These are phyloP conservation scores for Zosterops japonicus DNA, from an alignment of 2,113 vertebrate species.

Conservation along the genomic window DNA sequence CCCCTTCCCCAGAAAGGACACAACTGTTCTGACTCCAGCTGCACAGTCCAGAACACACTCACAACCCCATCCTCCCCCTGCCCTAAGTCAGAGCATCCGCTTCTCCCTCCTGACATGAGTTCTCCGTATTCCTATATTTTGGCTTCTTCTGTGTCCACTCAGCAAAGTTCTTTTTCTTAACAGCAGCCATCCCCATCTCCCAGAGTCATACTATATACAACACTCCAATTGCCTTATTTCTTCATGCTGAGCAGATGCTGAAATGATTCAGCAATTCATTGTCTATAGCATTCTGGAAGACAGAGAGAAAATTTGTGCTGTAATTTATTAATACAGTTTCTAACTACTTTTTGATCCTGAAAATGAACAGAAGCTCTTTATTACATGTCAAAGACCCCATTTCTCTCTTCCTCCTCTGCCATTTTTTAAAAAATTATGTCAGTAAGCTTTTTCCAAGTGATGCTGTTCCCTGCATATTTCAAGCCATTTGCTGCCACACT, in stretches of 20 bases:
- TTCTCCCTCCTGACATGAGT: not conserved
- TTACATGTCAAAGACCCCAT: not conserved
- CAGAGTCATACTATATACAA: not conserved
- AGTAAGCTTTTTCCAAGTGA: not conserved
- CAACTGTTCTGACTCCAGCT: not conserved
- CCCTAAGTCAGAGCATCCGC: not conserved
- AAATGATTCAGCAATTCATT: not conserved
- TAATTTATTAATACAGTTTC: not conserved
- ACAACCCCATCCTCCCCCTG: not conserved
- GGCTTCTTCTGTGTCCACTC: not conserved
- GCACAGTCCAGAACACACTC: not conserved
- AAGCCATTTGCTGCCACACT: not conserved
- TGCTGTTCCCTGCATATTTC: not conserved
- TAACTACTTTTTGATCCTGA: not conserved
- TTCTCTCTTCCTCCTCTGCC: not conserved
- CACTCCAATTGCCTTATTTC: not conserved
- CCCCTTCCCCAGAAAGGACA: not conserved
- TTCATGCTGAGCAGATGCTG: not conserved
- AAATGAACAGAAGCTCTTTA: not conserved
- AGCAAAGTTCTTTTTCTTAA: not conserved
- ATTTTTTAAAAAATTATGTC: not conserved
- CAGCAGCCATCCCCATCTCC: not conserved
- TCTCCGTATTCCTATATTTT: not conserved
- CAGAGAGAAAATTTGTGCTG: not conserved
- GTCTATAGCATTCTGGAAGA: not conserved